A percentile compares a stretch with the other conserved stretches of the same genome.
Conservation (phyloP, 2,888 invertebrate genomes). For the Neocrepidodera transversa region DNA sequence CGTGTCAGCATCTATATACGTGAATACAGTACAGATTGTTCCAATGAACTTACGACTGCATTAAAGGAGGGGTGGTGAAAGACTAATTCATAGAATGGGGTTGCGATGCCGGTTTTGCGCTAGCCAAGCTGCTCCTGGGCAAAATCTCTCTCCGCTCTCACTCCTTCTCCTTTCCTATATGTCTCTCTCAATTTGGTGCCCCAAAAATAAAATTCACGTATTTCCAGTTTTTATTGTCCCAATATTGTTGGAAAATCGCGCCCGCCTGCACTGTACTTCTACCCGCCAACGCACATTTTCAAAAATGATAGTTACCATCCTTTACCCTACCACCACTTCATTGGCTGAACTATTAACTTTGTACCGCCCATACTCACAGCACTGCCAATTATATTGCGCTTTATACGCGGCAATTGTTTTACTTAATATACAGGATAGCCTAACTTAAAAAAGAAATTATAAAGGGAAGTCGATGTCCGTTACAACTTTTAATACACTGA, state of each 20-base stretch:
- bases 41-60: constrained; percentile 51
- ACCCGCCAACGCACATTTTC: constrained; percentile 27
- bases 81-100: constrained; percentile 55
- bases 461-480: no score
- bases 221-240: constrained; percentile 25
- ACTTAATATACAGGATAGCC: not conserved
- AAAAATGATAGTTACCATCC: constrained; percentile 18
- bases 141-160: constrained; percentile 41
- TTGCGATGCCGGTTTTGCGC: constrained; percentile 54
- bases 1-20: constrained; percentile 42
- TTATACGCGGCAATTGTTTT: not conserved
- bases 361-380: constrained; percentile 10
- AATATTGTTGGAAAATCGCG: constrained; percentile 5
- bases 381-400: constrained; percentile 9
- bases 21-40: constrained; percentile 46
- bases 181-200: constrained; percentile 29
- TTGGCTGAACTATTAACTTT: constrained; percentile 13
- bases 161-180: constrained; percentile 28
- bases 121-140: constrained; percentile 57
- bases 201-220: constrained; percentile 31
- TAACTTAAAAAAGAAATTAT: not conserved
- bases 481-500: no score
- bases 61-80: constrained; percentile 54
- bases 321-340: constrained; percentile 11
- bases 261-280: constrained; percentile 10